These are phyloP conservation scores for Crotalus helleri DNA, from an alignment of 2,113 vertebrate species.

Conservation along the genomic window DNA sequence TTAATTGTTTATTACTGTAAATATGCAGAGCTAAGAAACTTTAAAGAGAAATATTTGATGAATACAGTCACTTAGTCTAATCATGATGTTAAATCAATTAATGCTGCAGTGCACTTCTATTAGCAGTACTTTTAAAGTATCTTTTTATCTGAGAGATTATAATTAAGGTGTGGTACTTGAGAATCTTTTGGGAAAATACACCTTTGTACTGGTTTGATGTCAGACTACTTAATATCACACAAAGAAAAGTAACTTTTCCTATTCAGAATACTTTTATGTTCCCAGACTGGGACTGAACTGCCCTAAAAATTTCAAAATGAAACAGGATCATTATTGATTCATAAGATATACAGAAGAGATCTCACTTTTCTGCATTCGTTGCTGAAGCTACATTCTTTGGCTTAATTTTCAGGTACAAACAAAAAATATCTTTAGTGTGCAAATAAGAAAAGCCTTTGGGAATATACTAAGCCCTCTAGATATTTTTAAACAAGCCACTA, in stretches of 20 bases:
- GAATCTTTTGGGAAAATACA: slow-evolving; percentile 17
- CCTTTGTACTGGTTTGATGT: slow-evolving; percentile 25
- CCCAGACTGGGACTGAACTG: slow-evolving; percentile 50
- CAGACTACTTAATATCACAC: slow-evolving; percentile 8
- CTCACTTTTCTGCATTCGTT: slow-evolving; percentile 61
- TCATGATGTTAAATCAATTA: slow-evolving; percentile 6
- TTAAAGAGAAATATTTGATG: not conserved
- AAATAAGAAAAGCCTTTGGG: slow-evolving; percentile 73
- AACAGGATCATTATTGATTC: slow-evolving; percentile 46
- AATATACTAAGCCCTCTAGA: slow-evolving; percentile 67
- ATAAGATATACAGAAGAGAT: slow-evolving; percentile 38
- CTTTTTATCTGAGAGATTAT: slow-evolving; percentile 3
- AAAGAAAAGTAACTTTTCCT: slow-evolving; percentile 24
- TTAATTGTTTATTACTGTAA: slow-evolving; percentile 1
- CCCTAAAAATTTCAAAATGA: slow-evolving; percentile 53
- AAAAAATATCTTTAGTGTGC: slow-evolving; percentile 73
- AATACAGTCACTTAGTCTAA: slow-evolving; percentile 7
- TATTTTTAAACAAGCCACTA: slow-evolving; percentile 68
- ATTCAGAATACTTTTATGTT: slow-evolving; percentile 48
- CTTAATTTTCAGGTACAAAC: slow-evolving; percentile 71
- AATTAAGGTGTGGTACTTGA: slow-evolving; percentile 3
- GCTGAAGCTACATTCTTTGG: slow-evolving; percentile 51
- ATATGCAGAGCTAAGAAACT: not conserved
- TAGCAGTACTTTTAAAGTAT: slow-evolving; percentile 5
- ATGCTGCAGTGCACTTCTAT: slow-evolving; percentile 3